Conservation (phyloP, 2,888 invertebrate species). For the Sussaba pulchella region DNA sequence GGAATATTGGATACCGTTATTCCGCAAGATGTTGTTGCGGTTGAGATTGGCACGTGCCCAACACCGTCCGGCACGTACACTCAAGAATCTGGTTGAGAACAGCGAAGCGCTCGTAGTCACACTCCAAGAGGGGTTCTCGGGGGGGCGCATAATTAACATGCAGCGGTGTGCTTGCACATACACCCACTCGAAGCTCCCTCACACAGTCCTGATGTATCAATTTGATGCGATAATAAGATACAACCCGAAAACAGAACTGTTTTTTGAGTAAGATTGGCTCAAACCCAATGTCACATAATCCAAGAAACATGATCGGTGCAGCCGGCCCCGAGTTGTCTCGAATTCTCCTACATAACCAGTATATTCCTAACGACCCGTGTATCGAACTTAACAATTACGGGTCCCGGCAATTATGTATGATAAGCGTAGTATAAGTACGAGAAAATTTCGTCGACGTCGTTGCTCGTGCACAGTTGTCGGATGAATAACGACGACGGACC, state of each 20-base stretch:
- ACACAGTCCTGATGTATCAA: conserved; percentile 16
- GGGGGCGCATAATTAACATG: conserved; percentile 28
- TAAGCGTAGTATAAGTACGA: conserved; percentile 14
- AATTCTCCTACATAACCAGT: not conserved
- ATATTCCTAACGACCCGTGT: not conserved
- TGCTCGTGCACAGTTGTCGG: conserved; percentile 43
- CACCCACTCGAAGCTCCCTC: conserved; percentile 2
- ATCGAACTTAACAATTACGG: not conserved
- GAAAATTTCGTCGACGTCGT: conserved; percentile 56
- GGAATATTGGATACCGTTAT: conserved; percentile 62
- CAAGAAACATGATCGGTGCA: not conserved
- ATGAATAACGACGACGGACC: conserved; percentile 67
- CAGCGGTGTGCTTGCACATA: conserved; percentile 8
- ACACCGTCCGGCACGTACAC: conserved; percentile 35
- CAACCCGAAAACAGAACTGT: not conserved
- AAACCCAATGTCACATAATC: conserved; percentile 15
- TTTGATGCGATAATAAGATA: conserved; percentile 25
- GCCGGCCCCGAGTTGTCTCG: not conserved
- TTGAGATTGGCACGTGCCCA: conserved; percentile 60
- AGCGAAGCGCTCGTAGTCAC: conserved; percentile 17
- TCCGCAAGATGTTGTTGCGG: conserved; percentile 62
- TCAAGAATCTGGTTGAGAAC: conserved; percentile 40
- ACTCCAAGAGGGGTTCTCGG: conserved; percentile 10
- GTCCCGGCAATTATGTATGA: not conserved
- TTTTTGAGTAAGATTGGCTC: conserved; percentile 22